Evolutionary conservation across 2,888 invertebrate species (phyloP), one percentile per base, ranked within the genome.

Genomic region (Epicampocera succincta): DNA sequence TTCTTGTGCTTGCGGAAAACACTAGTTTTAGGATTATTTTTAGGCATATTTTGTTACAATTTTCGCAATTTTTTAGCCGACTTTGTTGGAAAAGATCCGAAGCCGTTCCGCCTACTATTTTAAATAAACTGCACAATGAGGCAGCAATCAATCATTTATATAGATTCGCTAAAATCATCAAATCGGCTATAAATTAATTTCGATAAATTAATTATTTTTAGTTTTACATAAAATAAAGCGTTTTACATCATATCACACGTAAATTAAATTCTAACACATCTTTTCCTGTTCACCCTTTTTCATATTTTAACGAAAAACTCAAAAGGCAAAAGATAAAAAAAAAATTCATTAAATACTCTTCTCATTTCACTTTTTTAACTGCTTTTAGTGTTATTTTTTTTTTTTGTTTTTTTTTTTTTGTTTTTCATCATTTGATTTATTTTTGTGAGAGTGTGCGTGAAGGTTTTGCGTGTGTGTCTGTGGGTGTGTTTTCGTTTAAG

Each of bases 341-440:
- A 42, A 54, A 21, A 40, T 40, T 33, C 38, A 66, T 52, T 42
- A 25, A 66, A 66, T 40, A 19, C 29, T 66, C n/a, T 25, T 15
- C 56, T 46, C 56, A 61, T 42, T 33, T 33, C 38, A 33, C 33
- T 52, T 33, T 33, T 52, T 29, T 19, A 29, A 19, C 40, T 54
- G 58, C 42, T 52, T 29, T 19, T 42, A 19, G 46, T 54, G 58
- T 25, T 52, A 61, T 13, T 61, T 66, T 66, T 72, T 60, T 33
- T 25, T 5, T 5, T 9, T 6, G 33, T 33, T 3, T 33, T 33
- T 33, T 33, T 33, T 33, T 9, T 66, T 38, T n/a, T n/a, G n/a
- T n/a, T 65, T 65, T 44, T 75, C 38, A 54, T 60, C 33, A 72
- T 71, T 66, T 71, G 48, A 58, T 68, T 60, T 72, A 21, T 60